Percentiles rank a stretch among this genome's conserved stretches.
phyloP scores from a whole-genome alignment of 2,888 invertebrate genomes.

The Scaptomyza tumidula region DNA sequence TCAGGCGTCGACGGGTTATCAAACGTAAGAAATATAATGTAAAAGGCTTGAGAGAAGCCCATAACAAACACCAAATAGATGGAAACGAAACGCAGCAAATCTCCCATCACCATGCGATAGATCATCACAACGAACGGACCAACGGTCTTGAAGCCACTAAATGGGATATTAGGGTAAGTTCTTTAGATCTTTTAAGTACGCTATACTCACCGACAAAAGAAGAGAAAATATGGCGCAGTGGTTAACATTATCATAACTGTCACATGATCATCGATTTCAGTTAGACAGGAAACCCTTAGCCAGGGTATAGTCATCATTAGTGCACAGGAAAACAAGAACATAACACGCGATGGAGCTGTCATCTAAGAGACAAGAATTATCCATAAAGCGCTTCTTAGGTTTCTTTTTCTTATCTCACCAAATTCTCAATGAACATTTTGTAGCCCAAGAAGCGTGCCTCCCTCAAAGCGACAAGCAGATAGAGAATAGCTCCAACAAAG shows the following conservation, averaged over 20 bases:
- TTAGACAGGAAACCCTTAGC: slow-evolving; percentile 92
- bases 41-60: slow-evolving; percentile 98
- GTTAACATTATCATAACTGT: slow-evolving; percentile 97
- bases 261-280: slow-evolving; percentile 95
- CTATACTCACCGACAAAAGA: slow-evolving; percentile 93
- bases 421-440: slow-evolving; percentile 97
- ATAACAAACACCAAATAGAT: slow-evolving; percentile 99
- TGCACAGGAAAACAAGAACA: slow-evolving; percentile 97
- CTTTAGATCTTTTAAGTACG: not conserved
- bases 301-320: slow-evolving; percentile 94
- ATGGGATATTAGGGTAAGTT: not conserved
- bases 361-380: slow-evolving; percentile 85
- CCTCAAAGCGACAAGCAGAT: slow-evolving; percentile 92
- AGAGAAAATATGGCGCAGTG: slow-evolving; percentile 97
- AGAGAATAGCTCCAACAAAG: slow-evolving; percentile 92
- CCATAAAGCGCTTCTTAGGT: too few species aligned
- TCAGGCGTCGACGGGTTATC: slow-evolving; percentile 93
- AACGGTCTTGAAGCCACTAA: slow-evolving; percentile 98
- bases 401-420: slow-evolving; percentile 86
- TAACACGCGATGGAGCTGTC: slow-evolving; percentile 95
- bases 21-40: slow-evolving; percentile 95
- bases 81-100: slow-evolving; percentile 96
- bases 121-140: slow-evolving; percentile 99
- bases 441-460: slow-evolving; percentile 96
- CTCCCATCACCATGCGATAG: slow-evolving; percentile 98